These are phyloP conservation scores for Polydrusus pterygomalis DNA, from an alignment of 2,888 invertebrate genomes.

Conservation along the genomic window DNA sequence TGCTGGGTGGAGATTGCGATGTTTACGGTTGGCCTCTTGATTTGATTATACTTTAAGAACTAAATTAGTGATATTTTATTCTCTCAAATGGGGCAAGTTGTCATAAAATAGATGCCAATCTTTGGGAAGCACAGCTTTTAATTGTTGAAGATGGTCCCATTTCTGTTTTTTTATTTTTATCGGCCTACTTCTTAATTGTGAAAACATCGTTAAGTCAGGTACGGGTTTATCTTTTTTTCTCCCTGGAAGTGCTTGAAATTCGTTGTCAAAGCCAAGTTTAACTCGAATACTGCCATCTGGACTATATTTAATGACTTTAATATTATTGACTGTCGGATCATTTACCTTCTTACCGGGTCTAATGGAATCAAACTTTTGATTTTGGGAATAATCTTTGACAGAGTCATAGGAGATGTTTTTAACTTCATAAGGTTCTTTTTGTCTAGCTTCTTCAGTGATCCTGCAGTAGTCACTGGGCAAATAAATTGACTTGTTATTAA, in stretches of 20 bases:
- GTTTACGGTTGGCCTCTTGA: too few species aligned
- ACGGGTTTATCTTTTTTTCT: slow-evolving; percentile 39
- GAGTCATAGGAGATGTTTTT: slow-evolving; percentile 17
- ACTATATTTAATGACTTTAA: slow-evolving; percentile 28
- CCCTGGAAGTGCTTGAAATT: slow-evolving; percentile 34
- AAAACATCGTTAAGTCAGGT: slow-evolving; percentile 5
- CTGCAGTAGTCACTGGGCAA: slow-evolving; percentile 32
- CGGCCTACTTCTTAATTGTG: neutral
- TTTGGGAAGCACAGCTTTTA: too few species aligned
- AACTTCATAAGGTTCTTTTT: slow-evolving; percentile 21
- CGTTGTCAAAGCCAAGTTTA: neutral
- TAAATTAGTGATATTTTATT: too few species aligned
- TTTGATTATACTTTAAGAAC: too few species aligned
- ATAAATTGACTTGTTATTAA: slow-evolving; percentile 20
- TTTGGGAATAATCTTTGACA: neutral
- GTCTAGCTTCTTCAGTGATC: slow-evolving; percentile 34
- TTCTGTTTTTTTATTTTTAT: too few species aligned
- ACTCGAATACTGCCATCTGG: slow-evolving; percentile 16
- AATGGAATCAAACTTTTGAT: too few species aligned
- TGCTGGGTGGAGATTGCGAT: too few species aligned
- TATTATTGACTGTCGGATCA: slow-evolving; percentile 28
- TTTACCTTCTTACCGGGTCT: too few species aligned
- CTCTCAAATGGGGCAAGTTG: too few species aligned
- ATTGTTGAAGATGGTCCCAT: too few species aligned
- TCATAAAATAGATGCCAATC: too few species aligned